Base-by-base conservation (phyloP, 2,113 vertebrate species). In the Tauraco erythrolophus region DNA sequence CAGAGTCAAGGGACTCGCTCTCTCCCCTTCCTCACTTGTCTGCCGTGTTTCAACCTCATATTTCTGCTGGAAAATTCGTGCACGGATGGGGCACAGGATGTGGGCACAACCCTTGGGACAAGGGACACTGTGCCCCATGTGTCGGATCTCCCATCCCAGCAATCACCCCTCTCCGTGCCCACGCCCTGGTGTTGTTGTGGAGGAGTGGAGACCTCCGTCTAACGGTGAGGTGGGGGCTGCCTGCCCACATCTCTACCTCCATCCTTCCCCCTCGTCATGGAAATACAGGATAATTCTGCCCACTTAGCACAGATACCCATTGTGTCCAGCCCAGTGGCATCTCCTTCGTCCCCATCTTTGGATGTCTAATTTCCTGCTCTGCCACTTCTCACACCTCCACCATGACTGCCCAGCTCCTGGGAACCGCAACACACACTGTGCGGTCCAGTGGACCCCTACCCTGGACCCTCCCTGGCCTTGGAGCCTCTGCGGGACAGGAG, bases 171-270 rank as follows among this genome's bases (percentile, higher is more conserved):
- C 61, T 33, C 80, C 4, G 3, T 16, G 28, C 37, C 66, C 3
- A 2, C 0, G 0, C 16, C 30, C 41, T 1, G 0, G 75, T 4
- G 22, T 2, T 28, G 33, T 0, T 28, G 9, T 8, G 8, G 39
- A 54, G 53, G 6, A 61, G 48, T 3, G 53, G 43, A 65, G 53
- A 39, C 5, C 4, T 6, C 74, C 2, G 0, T 24, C 35, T 66
- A 19, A 81, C 3, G 2, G 25, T 0, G 10, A 72, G 68, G 57
- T 51, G 11, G 21, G 51, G 11, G 19, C 61, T 60, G 31, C 48
- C 31, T 68, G 46, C 24, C 33, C 1, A 0, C 24, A 4, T 14
- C 64, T 70, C 65, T 69, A 31, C 66, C 54, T 65, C 58, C 75
- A 17, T 56, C 46, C 27, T 33, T 48, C 19, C 53, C 14, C 33